Base-by-base conservation (phyloP, 2,113 vertebrate species). In the Rhinoptilus africanus region DNA sequence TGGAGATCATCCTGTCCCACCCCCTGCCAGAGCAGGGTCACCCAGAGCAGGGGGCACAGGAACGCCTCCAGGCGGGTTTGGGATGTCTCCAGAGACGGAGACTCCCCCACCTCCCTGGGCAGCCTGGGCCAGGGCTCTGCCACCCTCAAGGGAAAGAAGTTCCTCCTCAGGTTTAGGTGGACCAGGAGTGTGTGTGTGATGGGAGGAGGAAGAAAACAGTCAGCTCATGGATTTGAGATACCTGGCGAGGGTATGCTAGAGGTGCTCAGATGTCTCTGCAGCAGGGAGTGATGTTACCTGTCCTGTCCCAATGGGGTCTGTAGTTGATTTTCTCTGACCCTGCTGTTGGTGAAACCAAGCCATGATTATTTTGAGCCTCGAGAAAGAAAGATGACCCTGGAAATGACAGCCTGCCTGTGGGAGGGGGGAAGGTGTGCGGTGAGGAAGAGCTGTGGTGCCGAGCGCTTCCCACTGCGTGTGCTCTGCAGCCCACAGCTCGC, bases 401-500 rank as follows among this genome's bases (percentile, higher is more conserved):
- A 41, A 53, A 34, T 28, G 20, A 5, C 39, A 41, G 39, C 48
- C 48, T 32, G 48, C 12, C 78, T 6, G 0, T 9, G 6, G 68
- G 53, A 80, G 39, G 5, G 24, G 26, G 16, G 10, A 69, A 74
- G 41, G 2, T 13, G 1, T 1, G 9, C 32, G 20, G 72, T 16
- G 43, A 13, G 62, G 28, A 37, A 43, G 34, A 83, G 28, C 37
- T 41, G 43, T 3, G 3, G 28, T 21, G 69, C 45, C 34, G 86
- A 57, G 56, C 18, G 1, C 5, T 57, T 24, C 14, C 76, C 6
- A 1, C 2, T 18, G 50, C 15, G 1, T 0, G 1, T 26, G 69
- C 51, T 91, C 62, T 75, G 67, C 87, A 75, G 41, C 43, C 20
- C 9, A 4, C 82, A 66, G 19, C 28, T 12, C 24, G 2, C 35